phyloP scores from a whole-genome alignment of 92 coral and sea anemone species.

The Virgularia gustaviana region DNA sequence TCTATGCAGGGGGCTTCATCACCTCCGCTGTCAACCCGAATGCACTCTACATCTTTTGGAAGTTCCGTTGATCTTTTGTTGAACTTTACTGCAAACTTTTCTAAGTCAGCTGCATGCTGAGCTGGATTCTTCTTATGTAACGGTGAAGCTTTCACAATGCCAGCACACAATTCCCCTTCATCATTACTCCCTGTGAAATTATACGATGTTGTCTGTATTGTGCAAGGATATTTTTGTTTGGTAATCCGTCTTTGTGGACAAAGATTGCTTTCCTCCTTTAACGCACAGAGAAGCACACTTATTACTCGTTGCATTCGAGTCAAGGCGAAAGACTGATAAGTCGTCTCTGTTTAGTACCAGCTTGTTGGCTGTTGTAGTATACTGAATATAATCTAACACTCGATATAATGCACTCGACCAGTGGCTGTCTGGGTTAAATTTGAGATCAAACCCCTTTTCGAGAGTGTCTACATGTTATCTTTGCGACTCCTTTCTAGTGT shows the following conservation, averaged over 20 bases:
- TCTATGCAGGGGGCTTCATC: conserved; percentile 38
- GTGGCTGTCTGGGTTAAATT: conserved; percentile 50
- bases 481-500: conserved; percentile 49
- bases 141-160: conserved; percentile 30
- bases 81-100: conserved; percentile 16
- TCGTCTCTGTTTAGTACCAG: conserved; percentile 34
- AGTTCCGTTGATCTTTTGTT: conserved; percentile 1
- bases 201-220: conserved; percentile 44
- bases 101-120: conserved; percentile 44
- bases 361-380: conserved; percentile 11
- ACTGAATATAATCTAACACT: conserved; percentile 38
- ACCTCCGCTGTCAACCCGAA: conserved; percentile 32
- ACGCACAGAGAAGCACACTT: conserved; percentile 18
- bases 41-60: conserved; percentile 40
- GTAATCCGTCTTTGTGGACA: conserved; percentile 46
- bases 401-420: conserved; percentile 44
- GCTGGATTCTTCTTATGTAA: conserved; percentile 37
- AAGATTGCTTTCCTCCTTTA: conserved; percentile 19
- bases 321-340: conserved; percentile 57
- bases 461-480: conserved; percentile 27
- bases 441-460: conserved; percentile 45
- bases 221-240: conserved; percentile 18
- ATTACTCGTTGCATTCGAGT: conserved; percentile 28
- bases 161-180: conserved; percentile 45
- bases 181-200: conserved; percentile 29